Evolutionary conservation across 2,888 invertebrate species (phyloP).

Genomic region (Tachina grossa): DNA sequence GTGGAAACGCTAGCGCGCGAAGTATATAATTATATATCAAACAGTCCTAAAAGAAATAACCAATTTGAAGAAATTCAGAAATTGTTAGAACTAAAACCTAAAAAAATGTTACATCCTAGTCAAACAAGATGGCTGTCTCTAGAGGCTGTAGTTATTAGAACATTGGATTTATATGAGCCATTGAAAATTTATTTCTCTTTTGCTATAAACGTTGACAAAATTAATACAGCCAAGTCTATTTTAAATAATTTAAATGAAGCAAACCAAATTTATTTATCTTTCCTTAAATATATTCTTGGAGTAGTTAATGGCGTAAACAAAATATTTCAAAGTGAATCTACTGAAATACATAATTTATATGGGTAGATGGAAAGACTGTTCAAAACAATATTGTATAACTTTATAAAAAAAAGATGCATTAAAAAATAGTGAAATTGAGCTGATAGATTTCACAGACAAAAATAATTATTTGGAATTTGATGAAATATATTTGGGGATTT

Average conservation of each 20-base stretch:
- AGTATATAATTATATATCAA: constrained; percentile 11
- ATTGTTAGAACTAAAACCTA: background rate
- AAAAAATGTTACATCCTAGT: constrained; percentile 7
- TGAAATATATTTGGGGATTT: constrained; percentile 10
- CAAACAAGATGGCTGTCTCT: constrained; percentile 13
- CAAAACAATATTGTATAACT: constrained; percentile 5
- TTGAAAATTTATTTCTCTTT: constrained; percentile 34
- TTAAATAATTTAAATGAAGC: constrained; percentile 3
- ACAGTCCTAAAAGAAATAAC: background rate
- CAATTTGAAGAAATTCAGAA: constrained; percentile 4
- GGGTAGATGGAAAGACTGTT: background rate
- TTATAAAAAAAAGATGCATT: constrained; percentile 11
- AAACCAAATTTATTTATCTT: constrained; percentile 9
- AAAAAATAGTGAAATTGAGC: background rate
- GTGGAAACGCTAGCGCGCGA: constrained; percentile 2
- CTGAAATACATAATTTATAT: constrained; percentile 14
- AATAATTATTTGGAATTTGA: background rate
- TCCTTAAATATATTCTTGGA: constrained; percentile 9
- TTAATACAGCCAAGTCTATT: constrained; percentile 9
- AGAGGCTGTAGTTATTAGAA: background rate
- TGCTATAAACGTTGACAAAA: constrained; percentile 15
- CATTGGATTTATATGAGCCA: constrained; percentile 6
- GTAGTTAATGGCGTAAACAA: constrained; percentile 5
- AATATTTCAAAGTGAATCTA: constrained; percentile 25
- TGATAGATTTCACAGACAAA: background rate